Evolutionary conservation across 2,888 invertebrate species (phyloP), one percentile per base, ranked within the genome.

Genomic region (Pecten maximus): DNA sequence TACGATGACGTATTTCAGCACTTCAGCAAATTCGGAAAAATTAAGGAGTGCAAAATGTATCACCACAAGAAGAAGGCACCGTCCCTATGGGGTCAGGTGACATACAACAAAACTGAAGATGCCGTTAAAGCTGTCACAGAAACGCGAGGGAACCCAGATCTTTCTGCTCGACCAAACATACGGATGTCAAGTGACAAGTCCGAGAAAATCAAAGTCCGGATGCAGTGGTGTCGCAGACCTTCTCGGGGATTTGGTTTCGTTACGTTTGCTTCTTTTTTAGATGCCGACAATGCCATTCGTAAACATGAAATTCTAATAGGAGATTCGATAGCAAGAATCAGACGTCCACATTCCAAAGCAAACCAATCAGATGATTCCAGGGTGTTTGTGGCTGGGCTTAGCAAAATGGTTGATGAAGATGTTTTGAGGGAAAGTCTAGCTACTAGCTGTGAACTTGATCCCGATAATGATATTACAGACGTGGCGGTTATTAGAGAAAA

Each of bases 81-180:
- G n/a, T 54, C 74, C 8, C 90, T 89, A n/a, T 95, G 95, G 95
- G 95, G 95, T 0, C 94, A 92, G 88, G 91, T 95, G 12, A 94
- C 94, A 8, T 95, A 94, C 89, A 39, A 40, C 10, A 91, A 89
- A 40, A 87, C 92, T 10, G 89, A 91, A 87, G 92, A 92, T 44
- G 92, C 92, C 1, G 91, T 89, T 40, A 89, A 87, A 19, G 95
- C 94, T 16, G 91, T 93, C 12, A 48, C 92, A 6, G 93, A 91
- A 89, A 87, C 87, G n/a, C 89, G 91, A n/a, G 87, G 54, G 15
- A 87, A 87, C 16, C 89, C 88, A 39, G 89, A 90, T 48, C 88
- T 89, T 48, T 90, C 88, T 23, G 19, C 74, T 40, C 60, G 40
- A 15, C 87, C 89, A 35, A 90, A 88, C 19, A 74, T 40, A 6